Base-by-base conservation (phyloP, 2,797 vertebrate species). In the Lycodopsis pacificus region DNA sequence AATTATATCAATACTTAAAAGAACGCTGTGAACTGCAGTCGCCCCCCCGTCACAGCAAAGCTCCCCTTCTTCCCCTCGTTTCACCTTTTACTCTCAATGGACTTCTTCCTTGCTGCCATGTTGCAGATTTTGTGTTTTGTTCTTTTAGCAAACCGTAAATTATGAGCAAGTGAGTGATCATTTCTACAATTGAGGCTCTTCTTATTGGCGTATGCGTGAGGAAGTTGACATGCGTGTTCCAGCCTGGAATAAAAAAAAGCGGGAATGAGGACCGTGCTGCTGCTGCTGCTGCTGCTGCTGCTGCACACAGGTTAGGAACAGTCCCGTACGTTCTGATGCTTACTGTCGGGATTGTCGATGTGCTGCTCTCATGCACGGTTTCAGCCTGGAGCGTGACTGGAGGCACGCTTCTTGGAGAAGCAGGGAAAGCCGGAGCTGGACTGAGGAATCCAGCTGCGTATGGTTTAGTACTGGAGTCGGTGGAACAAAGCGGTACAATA, bases 1-100 rank as follows among this genome's bases (percentile, higher is more conserved):
- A 69, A 77, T 84, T 4, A 56, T 42, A 71, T 61, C 25, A 73
- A 17, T 72, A n/a, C 69, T 40, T 51, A 3, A 57, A 57, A 80
- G 36, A 56, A 38, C 53, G 48, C 15, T 57, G n/a, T 62, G 54
- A 73, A 61, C 36, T 66, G 61, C 38, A 36, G 53, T 68, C 53
- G 34, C 22, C 20, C 22, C 20, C 46, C 51, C 10, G 27, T 15
- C 48, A 17, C 17, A 49, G 38, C 20, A 58, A 34, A 66, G 19
- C 15, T 27, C 15, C 30, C 36, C 11, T 14, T 64, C 34, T 27
- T 30, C 3, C 7, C 19, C 65, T 46, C 32, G 27, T 40, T 51
- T 77, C 38, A 46, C 46, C 53, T 49, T 6, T 58, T 59, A 48
- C 32, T 54, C 6, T 15, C 46, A 36, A 46, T 48, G 51, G 61